A percentile compares a stretch with the other conserved stretches of the same genome.
phyloP scores from a whole-genome alignment of 2,113 vertebrate species.

The Sarotherodon lohbergeri region DNA sequence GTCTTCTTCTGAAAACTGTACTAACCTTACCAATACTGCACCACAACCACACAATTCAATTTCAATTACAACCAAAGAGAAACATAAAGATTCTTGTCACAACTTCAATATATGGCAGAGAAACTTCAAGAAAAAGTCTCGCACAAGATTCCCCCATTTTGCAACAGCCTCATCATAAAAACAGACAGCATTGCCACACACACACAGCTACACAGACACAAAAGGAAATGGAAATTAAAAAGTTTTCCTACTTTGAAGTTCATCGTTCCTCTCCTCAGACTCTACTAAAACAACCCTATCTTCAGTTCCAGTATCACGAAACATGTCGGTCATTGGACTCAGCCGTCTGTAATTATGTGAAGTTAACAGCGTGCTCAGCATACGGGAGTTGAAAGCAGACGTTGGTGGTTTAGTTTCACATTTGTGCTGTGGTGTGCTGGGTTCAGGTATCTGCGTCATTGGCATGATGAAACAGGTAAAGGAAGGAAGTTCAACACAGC shows the following conservation, averaged over 20 bases:
- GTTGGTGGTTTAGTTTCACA: not conserved
- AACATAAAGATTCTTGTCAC: not conserved
- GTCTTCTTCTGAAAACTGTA: not conserved
- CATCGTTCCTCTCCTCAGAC: not conserved
- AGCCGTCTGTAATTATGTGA: not conserved
- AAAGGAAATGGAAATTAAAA: accelerated
- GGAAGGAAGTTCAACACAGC: not conserved
- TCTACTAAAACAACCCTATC: not conserved
- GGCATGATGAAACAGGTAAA: accelerated
- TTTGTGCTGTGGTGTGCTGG: not conserved
- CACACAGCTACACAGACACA: not conserved
- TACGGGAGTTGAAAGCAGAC: not conserved
- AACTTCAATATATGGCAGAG: not conserved
- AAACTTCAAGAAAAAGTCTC: not conserved
- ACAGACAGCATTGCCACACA: not conserved
- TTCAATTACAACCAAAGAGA: not conserved
- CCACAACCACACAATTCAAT: not conserved
- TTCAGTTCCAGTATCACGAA: not conserved
- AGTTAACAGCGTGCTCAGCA: not conserved
- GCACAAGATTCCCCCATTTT: accelerated
- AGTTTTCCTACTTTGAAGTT: not conserved
- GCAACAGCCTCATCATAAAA: not conserved
- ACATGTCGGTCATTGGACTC: not conserved
- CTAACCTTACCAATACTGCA: no score
- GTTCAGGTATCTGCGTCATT: not conserved